Percentiles rank a stretch among this genome's conserved stretches.
These are phyloP conservation scores for Karalla daura DNA, from an alignment of 2,797 vertebrate species.

Conservation along the genomic window DNA sequence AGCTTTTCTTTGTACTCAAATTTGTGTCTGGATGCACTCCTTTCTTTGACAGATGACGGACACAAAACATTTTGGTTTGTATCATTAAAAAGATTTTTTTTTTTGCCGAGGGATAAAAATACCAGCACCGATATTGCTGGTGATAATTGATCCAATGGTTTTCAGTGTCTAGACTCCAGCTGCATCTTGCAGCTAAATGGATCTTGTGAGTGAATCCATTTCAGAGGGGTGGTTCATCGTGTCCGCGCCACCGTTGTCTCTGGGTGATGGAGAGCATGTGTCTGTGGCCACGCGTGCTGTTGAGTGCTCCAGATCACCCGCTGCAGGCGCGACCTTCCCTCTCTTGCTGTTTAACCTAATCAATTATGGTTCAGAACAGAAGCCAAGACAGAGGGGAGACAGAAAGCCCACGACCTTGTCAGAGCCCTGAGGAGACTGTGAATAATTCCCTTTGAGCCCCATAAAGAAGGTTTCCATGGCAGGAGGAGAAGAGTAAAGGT, in stretches of 20 bases:
- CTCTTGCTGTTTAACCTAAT: constrained; percentile 85
- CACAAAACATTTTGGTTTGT: constrained; percentile 44
- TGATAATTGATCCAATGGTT: not conserved
- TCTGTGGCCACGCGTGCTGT: constrained; percentile 63
- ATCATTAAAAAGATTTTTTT: constrained; percentile 12
- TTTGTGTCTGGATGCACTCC: constrained; percentile 24
- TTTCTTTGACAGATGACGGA: constrained; percentile 13
- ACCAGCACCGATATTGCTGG: not conserved
- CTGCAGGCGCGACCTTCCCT: constrained; percentile 80
- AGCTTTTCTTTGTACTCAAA: constrained; percentile 35
- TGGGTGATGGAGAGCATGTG: constrained; percentile 77
- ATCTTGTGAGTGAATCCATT: constrained; percentile 43
- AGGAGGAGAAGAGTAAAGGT: constrained; percentile 50
- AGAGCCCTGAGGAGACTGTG: constrained; percentile 82
- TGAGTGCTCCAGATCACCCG: constrained; percentile 64
- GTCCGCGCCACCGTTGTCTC: constrained; percentile 50
- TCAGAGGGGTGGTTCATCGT: constrained; percentile 43
- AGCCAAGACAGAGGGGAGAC: constrained; percentile 76
- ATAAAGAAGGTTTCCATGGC: constrained; percentile 75
- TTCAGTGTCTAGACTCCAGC: not conserved
- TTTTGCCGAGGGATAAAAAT: constrained; percentile 7
- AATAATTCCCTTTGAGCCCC: constrained; percentile 85
- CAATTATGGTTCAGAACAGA: constrained; percentile 86
- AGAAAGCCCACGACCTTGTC: constrained; percentile 81
- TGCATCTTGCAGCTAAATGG: constrained; percentile 20